Percentiles rank a stretch among this genome's conserved stretches.
Conservation (phyloP, 2,888 invertebrate genomes). For the Malthinus flaveolus region DNA sequence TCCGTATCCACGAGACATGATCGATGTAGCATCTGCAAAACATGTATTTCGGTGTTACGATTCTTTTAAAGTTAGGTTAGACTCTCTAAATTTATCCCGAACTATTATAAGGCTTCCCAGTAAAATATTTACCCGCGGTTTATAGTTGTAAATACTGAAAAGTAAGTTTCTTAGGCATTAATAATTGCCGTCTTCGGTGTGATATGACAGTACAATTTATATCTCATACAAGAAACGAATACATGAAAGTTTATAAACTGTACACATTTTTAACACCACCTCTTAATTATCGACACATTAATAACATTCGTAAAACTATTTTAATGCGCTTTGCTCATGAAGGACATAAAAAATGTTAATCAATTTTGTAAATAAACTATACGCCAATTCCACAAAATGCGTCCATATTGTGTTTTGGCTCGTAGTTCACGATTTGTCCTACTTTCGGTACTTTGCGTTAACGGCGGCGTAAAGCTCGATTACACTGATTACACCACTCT, state of each 20-base stretch:
- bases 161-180: not conserved
- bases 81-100: not conserved
- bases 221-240: constrained; percentile 5
- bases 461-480: not conserved
- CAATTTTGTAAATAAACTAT: constrained; percentile 13
- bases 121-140: constrained; percentile 9
- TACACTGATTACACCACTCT: too few relatives aligned
- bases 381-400: constrained; percentile 20
- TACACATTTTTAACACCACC: constrained; percentile 6
- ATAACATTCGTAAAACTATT: constrained; percentile 1
- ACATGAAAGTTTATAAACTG: constrained; percentile 8
- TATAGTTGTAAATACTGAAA: constrained; percentile 8
- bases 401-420: constrained; percentile 30
- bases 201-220: constrained; percentile 19
- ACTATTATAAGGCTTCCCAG: too few relatives aligned
- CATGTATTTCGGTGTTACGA: not conserved
- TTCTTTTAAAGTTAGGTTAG: not conserved
- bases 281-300: not conserved
- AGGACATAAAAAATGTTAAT: constrained; percentile 7
- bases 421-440: constrained; percentile 20
- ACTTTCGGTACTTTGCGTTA: constrained; percentile 13
- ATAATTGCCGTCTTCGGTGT: constrained; percentile 10
- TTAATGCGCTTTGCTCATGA: constrained; percentile 9
- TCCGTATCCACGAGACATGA: constrained; percentile 56
- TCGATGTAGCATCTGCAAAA: constrained; percentile 13